Base-by-base conservation (phyloP, 2,113 vertebrate genomes). In the Vimba vimba region DNA sequence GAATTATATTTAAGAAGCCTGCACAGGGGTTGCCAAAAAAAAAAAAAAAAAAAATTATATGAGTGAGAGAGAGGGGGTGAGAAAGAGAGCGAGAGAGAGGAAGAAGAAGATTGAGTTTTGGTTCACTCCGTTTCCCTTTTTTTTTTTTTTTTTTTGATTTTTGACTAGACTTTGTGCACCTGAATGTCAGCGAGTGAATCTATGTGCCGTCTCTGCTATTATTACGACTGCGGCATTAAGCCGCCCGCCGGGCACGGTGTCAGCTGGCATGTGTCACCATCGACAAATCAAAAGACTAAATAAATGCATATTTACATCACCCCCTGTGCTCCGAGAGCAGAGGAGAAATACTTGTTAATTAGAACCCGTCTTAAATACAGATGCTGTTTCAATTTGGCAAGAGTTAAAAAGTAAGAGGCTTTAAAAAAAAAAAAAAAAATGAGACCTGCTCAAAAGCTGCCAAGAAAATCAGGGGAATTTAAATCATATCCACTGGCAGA, bases 261-360 rank as follows among this genome's bases (percentile, higher is more conserved):
- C 93, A 95, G 88, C 92, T 93, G 94, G 92, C 93, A 93, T 82
- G 94, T 91, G 94, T 91, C 93, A 92, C 85, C 90, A 93, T 94
- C 92, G 91, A 92, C 92, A 90, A 92, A 93, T 94, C 93, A 94
- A 91, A 94, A 91, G 88, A 91, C 45, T 30, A 78, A 93, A 94
- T 93, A 92, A 93, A 91, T 88, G 91, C 90, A 91, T 94, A 93
- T 94, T 94, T 94, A 94, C 92, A 93, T 91, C 91, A 85, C 88
- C 90, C 87, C 39, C 87, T 60, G 87, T 92, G 92, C 92, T 91
- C 86, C 60, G 52, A 84, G 87, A 86, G 87, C 77, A 86, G 59
- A 78, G 62, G 39, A 83, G 47, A 79, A 90, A 88, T 87, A 87
- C 88, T 91, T 91, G 91, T 91, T 94, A 94, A 94, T 93, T 93